phyloP scores from a whole-genome alignment of 2,888 invertebrate species.

The Chloroclystis v-ata region DNA sequence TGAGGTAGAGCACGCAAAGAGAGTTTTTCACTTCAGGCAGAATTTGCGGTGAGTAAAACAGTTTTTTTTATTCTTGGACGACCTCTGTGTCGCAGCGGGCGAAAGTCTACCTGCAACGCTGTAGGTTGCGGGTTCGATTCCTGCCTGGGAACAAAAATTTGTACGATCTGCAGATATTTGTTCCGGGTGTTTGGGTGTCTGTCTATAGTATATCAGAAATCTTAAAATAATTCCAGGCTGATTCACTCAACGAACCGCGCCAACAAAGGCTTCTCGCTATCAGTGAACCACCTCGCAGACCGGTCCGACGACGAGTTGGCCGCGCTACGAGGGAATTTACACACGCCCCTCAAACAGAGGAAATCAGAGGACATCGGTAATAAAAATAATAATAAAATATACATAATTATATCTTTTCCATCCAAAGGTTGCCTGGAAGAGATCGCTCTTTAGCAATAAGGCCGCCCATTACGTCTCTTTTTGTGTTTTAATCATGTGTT shows the following conservation, averaged over 20 bases:
- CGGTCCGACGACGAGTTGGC: slow-evolving; percentile 86
- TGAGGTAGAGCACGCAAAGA: slow-evolving; percentile 81
- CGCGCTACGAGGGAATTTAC: slow-evolving; percentile 83
- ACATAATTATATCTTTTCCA: too few species aligned
- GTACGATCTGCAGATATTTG: too few species aligned
- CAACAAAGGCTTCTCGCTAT: slow-evolving; percentile 83
- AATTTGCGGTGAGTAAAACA: slow-evolving; percentile 82
- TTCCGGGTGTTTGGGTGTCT: too few species aligned
- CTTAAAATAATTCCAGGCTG: slow-evolving; percentile 63
- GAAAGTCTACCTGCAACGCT: too few species aligned
- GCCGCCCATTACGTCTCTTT: too few species aligned
- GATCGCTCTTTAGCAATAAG: too few species aligned
- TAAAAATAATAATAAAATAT: too few species aligned
- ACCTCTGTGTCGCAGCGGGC: too few species aligned
- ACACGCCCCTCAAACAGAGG: slow-evolving; percentile 33
- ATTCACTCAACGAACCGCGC: slow-evolving; percentile 90
- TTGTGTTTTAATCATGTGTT: too few species aligned
- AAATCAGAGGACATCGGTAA: slow-evolving; percentile 66
- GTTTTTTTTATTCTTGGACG: background rate
- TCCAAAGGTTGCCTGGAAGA: too few species aligned
- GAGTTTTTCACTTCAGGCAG: slow-evolving; percentile 90
- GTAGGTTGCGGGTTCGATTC: too few species aligned
- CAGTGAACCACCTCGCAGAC: slow-evolving; percentile 93
- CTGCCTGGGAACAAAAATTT: too few species aligned
- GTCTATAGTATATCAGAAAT: background rate